Base-by-base conservation (phyloP, 2,113 vertebrate species). In the Mesembrinibis cayennensis region DNA sequence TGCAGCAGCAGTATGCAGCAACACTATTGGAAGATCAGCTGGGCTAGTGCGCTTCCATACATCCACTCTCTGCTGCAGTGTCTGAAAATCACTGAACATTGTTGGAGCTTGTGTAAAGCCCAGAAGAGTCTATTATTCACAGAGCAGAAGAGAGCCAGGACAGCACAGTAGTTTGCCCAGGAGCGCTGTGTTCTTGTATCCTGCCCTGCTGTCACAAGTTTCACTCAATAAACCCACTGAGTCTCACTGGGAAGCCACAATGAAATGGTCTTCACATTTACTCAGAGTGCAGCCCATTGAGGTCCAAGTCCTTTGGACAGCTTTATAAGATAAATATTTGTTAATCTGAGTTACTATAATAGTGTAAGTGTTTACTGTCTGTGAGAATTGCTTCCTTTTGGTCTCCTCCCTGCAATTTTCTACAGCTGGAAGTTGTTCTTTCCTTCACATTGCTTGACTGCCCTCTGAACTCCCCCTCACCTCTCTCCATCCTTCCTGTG, bases 381-480 rank as follows among this genome's bases (percentile, higher is more conserved):
- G 42, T 82, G 61, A 86, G 58, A 97, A 97, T 95, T 94, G 78
- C 81, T 96, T 96, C 89, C 89, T 91, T 96, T 95, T 70, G 71
- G 74, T 90, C 94, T 95, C 84, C 93, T 91, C 92, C 92, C 94
- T 95, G 34, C 30, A 87, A 63, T 94, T 97, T 93, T 95, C 91
- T 95, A 79, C 95, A 95, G 87, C 78, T 96, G 96, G 93, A 97
- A 95, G 78, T 63, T 82, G 53, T 82, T 85, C 94, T 93, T 97
- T 95, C 84, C 92, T 93, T 96, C 90, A 88, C 76, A 40, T 59
- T 83, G 82, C 93, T 85, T 83, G 82, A 78, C 45, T 94, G 87
- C 67, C 79, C 87, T 90, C 81, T 95, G 95, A 96, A 96, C 89
- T 94, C 81, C 10, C 29, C 11, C 55, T 97, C 87, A 95, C 89